A percentile compares a stretch with the other conserved stretches of the same genome.
These are phyloP conservation scores for Yponomeuta sedellus DNA, from an alignment of 2,888 invertebrate genomes.

Conservation along the genomic window DNA sequence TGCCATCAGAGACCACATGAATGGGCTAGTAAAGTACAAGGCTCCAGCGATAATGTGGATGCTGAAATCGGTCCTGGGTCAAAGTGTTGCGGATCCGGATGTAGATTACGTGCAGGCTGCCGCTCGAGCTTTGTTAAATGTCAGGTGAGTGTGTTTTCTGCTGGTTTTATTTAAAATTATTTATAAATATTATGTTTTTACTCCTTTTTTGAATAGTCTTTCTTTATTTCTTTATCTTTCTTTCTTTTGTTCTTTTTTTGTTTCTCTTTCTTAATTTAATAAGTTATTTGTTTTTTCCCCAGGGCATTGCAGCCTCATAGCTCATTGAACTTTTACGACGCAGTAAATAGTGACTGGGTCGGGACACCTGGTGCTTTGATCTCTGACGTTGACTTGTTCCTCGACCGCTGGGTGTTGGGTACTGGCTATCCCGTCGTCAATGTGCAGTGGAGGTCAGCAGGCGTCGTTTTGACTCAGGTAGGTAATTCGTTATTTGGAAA, in stretches of 20 bases:
- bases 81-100: slow-evolving; percentile 26
- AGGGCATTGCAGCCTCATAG: slow-evolving; percentile 42
- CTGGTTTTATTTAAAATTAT: no score
- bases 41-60: slow-evolving; percentile 54
- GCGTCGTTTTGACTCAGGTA: slow-evolving; percentile 53
- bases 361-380: slow-evolving; percentile 22
- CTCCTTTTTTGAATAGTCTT: no score
- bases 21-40: slow-evolving; percentile 48
- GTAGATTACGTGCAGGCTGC: slow-evolving; percentile 44
- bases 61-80: slow-evolving; percentile 37
- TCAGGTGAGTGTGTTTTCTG: slow-evolving; percentile 35
- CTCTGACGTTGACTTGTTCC: slow-evolving; percentile 34
- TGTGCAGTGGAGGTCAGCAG: slow-evolving; percentile 38
- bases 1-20: slow-evolving; percentile 38
- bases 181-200: no score
- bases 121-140: slow-evolving; percentile 37
- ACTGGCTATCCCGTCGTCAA: slow-evolving; percentile 52
- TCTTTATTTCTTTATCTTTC: no score
- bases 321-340: slow-evolving; percentile 42
- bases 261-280: no score
- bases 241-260: no score
- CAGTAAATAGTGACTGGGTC: slow-evolving; percentile 39
- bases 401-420: slow-evolving; percentile 42
- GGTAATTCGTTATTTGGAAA: no score
- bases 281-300: slow-evolving; percentile 14